phyloP scores from a whole-genome alignment of 2,113 vertebrate species.

The Salvator merianae region DNA sequence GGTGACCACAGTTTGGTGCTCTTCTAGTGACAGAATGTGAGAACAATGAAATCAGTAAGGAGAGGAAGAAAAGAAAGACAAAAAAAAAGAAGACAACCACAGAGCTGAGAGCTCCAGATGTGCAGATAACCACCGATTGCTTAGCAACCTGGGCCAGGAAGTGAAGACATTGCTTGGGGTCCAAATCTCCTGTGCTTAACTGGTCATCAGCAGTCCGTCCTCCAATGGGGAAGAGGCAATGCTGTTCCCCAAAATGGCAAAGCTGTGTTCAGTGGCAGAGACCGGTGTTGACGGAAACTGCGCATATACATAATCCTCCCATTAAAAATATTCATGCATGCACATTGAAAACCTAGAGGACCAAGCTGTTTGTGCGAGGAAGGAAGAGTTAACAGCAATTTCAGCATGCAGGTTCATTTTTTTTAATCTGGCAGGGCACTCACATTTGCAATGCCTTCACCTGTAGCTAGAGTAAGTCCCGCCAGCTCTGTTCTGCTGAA shows the following conservation, averaged over 20 bases:
- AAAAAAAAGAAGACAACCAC: background rate
- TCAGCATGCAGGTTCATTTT: no score
- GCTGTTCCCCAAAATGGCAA: background rate
- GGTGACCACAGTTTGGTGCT: background rate
- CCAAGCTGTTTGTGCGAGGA: no score
- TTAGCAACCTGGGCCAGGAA: background rate
- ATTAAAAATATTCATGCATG: background rate
- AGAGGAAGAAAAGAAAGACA: background rate
- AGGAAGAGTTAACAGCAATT: no score
- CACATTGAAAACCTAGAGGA: no score
- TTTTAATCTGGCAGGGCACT: background rate
- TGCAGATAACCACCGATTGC: background rate
- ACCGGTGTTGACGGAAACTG: background rate
- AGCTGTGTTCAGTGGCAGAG: background rate
- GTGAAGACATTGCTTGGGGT: background rate
- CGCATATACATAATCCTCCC: background rate
- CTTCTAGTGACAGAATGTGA: conserved; percentile 27
- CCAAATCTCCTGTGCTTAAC: background rate
- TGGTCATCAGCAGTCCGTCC: no score
- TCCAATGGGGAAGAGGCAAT: background rate
- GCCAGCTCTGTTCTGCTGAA: background rate
- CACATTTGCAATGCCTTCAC: background rate
- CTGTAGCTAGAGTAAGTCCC: background rate
- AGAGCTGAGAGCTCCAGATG: background rate
- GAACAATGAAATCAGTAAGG: background rate